Evolutionary conservation across 2,113 vertebrate species (phyloP).

Genomic region (Protobothrops flavoviridis): DNA sequence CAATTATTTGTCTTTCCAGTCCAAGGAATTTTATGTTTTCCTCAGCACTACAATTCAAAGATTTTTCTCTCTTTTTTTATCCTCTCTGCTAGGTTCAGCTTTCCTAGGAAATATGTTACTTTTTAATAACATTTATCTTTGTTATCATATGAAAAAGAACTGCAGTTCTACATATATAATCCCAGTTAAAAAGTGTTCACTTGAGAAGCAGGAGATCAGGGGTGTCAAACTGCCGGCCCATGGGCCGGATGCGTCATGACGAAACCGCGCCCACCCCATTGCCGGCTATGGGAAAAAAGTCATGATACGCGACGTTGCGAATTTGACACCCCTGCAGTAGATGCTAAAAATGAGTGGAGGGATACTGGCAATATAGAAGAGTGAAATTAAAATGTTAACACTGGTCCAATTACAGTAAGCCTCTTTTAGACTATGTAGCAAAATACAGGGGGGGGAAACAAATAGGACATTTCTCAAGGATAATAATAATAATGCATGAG

Average conservation of each 20-base stretch:
- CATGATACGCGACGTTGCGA: no score
- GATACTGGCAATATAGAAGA: not conserved
- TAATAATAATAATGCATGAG: not conserved
- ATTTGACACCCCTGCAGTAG: not conserved
- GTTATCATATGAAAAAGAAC: not conserved
- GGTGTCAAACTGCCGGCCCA: no score
- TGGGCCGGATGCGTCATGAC: no score
- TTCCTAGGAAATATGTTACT: not conserved
- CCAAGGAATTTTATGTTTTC: not conserved
- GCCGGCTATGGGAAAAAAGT: no score
- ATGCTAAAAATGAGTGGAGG: not conserved
- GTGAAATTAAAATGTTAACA: not conserved
- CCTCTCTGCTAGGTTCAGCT: not conserved
- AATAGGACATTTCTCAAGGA: not conserved
- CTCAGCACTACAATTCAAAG: not conserved
- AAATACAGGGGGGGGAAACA: not conserved
- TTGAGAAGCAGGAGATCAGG: not conserved
- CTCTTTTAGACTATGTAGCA: not conserved
- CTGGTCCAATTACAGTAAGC: constrained; percentile 1
- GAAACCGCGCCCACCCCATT: no score
- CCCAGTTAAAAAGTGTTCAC: not conserved
- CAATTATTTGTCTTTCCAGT: not conserved
- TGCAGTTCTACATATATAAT: not conserved
- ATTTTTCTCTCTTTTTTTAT: not conserved
- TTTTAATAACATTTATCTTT: not conserved